phyloP scores from a whole-genome alignment of 2,888 invertebrate genomes.

The Heteromyza rotundicornis region DNA sequence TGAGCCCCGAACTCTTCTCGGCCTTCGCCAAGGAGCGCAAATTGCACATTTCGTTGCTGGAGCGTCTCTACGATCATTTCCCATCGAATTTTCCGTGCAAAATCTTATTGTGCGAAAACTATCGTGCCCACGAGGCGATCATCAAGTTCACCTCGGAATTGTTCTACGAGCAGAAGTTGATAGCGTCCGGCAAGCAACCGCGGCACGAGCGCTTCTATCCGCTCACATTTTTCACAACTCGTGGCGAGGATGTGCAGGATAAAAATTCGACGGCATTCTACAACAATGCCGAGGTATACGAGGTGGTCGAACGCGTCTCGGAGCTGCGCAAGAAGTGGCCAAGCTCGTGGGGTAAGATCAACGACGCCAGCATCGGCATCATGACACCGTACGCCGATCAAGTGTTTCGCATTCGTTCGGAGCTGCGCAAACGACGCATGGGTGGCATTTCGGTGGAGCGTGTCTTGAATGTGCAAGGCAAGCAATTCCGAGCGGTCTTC shows the following conservation, averaged over 20 bases:
- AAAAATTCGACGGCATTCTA: constrained; percentile 79
- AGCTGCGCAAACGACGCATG: constrained; percentile 75
- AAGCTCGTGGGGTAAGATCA: constrained; percentile 74
- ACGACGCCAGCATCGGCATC: constrained; percentile 82
- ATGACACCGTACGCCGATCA: constrained; percentile 86
- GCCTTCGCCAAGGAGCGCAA: constrained; percentile 74
- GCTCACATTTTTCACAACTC: constrained; percentile 79
- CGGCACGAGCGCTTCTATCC: constrained; percentile 75
- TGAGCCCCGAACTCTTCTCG: constrained; percentile 82
- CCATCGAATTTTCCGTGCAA: constrained; percentile 77
- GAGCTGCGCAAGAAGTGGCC: constrained; percentile 80
- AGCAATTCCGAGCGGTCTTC: constrained; percentile 83
- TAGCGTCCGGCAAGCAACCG: constrained; percentile 75
- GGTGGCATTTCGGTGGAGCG: constrained; percentile 81
- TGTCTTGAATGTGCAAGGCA: constrained; percentile 85
- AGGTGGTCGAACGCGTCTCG: constrained; percentile 77
- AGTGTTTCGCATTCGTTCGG: constrained; percentile 75
- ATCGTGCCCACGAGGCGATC: constrained; percentile 81
- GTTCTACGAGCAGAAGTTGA: constrained; percentile 79
- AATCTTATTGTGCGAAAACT: constrained; percentile 81
- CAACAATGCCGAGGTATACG: constrained; percentile 82
- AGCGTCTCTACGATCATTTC: constrained; percentile 79
- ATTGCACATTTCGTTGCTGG: constrained; percentile 76
- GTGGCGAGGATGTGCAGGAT: constrained; percentile 82
- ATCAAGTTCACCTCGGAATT: constrained; percentile 81